phyloP scores from a whole-genome alignment of 2,113 vertebrate species.

The Cyprinodon variegatus region DNA sequence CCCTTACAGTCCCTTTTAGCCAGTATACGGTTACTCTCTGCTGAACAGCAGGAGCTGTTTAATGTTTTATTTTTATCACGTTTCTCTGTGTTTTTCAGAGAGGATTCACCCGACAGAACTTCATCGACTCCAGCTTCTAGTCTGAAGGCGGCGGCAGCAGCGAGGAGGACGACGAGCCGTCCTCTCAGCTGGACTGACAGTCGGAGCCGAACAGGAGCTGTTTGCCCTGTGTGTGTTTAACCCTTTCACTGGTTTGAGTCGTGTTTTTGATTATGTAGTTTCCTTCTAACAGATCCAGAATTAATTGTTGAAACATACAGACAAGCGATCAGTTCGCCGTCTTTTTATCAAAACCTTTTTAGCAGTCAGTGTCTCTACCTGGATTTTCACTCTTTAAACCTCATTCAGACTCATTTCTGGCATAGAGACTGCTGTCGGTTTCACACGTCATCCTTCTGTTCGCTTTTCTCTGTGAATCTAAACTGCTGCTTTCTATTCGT shows the following conservation, averaged over 20 bases:
- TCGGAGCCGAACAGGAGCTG: too few relatives aligned
- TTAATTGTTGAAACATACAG: background rate
- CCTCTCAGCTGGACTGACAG: background rate
- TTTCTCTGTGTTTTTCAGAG: constrained; percentile 71
- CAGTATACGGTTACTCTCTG: background rate
- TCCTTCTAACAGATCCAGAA: background rate
- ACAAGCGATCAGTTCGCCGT: background rate
- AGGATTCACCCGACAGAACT: constrained; percentile 77
- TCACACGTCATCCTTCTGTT: background rate
- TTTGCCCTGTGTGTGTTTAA: background rate
- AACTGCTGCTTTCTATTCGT: background rate
- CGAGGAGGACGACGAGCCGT: background rate
- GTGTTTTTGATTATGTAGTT: background rate
- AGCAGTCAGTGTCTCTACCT: background rate
- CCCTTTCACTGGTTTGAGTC: background rate
- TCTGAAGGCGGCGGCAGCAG: background rate
- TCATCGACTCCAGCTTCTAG: constrained; percentile 65
- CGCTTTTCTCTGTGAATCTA: background rate
- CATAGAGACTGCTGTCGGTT: background rate
- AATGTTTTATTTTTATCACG: background rate
- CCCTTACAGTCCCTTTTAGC: too few relatives aligned
- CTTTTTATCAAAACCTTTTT: background rate
- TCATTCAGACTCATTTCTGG: background rate
- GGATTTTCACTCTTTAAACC: background rate
- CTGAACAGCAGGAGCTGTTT: too few relatives aligned